Percentiles rank a stretch among this genome's conserved stretches.
Evolutionary conservation across 1,140 invertebrate species (phyloP).

Genomic region (Zaprionus capensis): DNA sequence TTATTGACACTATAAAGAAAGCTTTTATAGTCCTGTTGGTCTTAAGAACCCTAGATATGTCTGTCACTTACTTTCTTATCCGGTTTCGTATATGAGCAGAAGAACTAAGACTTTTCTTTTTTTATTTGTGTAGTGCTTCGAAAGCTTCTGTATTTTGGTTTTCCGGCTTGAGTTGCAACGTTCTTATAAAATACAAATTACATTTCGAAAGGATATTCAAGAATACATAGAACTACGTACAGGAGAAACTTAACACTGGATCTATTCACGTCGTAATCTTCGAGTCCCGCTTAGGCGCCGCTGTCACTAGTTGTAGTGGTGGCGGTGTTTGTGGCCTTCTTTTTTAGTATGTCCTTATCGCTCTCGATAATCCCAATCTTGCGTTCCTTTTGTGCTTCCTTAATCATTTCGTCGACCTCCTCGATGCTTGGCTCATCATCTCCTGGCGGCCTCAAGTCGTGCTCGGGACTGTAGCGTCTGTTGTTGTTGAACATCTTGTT

Average conservation of each 20-base stretch:
- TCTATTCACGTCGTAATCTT: slow-evolving; percentile 3
- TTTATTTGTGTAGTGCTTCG: slow-evolving; percentile 43
- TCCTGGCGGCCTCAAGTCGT: slow-evolving; percentile 21
- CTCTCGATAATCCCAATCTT: slow-evolving; percentile 85
- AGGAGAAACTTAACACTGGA: slow-evolving; percentile 54
- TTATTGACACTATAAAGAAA: background rate
- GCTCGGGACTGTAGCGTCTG: slow-evolving; percentile 40
- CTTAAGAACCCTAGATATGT: too few relatives aligned
- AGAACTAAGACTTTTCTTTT: background rate
- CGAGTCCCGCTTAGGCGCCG: slow-evolving; percentile 8
- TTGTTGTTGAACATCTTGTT: background rate
- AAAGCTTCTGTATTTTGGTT: slow-evolving; percentile 66
- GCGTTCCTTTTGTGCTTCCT: slow-evolving; percentile 85
- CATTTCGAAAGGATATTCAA: slow-evolving; percentile 37
- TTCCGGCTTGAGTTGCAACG: slow-evolving; percentile 27
- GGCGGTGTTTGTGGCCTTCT: background rate
- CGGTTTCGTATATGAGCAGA: background rate
- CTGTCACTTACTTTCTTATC: background rate
- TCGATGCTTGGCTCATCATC: slow-evolving; percentile 72
- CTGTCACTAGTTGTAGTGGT: slow-evolving; percentile 15
- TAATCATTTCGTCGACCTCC: slow-evolving; percentile 85
- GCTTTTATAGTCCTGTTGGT: background rate
- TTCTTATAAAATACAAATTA: slow-evolving; percentile 37
- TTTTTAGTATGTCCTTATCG: slow-evolving; percentile 84
- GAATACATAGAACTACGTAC: slow-evolving; percentile 36